Conservation (phyloP, 2,888 invertebrate genomes). For the Eurois occulta region DNA sequence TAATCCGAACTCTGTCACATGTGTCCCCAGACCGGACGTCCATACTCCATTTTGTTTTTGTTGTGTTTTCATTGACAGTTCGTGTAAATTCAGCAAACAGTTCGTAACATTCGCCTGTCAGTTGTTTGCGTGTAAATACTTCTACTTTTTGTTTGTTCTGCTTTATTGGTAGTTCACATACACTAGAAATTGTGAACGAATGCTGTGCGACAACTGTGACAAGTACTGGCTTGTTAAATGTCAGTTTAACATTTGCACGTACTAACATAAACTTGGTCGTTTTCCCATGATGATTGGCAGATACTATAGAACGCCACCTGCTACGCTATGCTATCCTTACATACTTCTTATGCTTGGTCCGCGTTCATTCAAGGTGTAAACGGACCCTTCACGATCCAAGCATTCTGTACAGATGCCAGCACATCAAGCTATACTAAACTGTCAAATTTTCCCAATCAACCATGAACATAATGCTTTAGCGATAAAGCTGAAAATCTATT, state of each 20-base stretch:
- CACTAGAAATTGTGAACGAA: constrained; percentile 3
- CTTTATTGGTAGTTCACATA: constrained; percentile 32
- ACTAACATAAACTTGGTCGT: neutral
- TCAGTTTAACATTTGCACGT: neutral
- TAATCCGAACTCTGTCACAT: neutral
- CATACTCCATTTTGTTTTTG: constrained; percentile 30
- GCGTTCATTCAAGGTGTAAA: no score
- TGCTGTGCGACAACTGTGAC: constrained; percentile 10
- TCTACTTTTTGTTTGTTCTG: constrained; percentile 31
- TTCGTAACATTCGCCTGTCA: constrained; percentile 25
- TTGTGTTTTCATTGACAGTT: constrained; percentile 45
- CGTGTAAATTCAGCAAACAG: constrained; percentile 43
- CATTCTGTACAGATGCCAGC: no score
- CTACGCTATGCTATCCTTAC: no score
- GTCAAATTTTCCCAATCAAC: no score
- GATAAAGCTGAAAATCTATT: no score
- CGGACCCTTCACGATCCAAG: no score
- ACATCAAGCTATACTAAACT: no score
- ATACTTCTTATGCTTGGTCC: no score
- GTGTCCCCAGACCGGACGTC: constrained; percentile 32
- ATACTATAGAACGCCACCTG: no score
- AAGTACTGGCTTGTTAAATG: neutral
- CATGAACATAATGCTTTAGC: no score
- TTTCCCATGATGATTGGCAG: neutral
- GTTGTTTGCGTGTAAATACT: constrained; percentile 38